Base-by-base conservation (phyloP, 1,140 invertebrate species). In the Idris sp. region DNA sequence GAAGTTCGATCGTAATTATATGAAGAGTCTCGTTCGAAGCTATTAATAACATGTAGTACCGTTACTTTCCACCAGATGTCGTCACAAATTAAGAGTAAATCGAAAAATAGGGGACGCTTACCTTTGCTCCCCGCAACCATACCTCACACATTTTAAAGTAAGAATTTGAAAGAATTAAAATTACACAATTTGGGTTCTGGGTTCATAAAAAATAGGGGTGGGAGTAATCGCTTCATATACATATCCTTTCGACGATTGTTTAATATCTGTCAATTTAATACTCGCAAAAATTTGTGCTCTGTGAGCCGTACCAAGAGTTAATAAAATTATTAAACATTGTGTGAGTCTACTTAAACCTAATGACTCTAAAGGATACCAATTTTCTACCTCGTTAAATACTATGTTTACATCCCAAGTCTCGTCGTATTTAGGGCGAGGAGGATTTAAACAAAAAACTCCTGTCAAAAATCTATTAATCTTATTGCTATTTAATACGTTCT, bases 261-360 rank as follows among this genome's bases (percentile, higher is more conserved):
- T 33, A 40, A 38, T 54, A 25, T 71, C 19, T 51, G 33, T 2
- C 1, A 54, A 8, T 6, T 67, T 48, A 13, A 59, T 61, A 16
- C 19, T 22, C 1, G 48, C 26, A n/a, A 61, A 59, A 35, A 67
- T 72, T 54, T 69, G 76, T 31, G 26, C 53, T 25, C 43, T 74
- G 43, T 62, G 64, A 2, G 72, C 78, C 9, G 76, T 71, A 33
- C 56, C 71, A 2, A 78, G 4, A 2, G 76, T 69, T 18, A 81
- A 10, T 5, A 74, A 38, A 2, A 67, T 58, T 16, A 65, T 38
- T 7, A 73, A 19, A 0, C 41, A 9, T 3, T 33, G 2, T 4
- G 69, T 56, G 2, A 73, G 10, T 0, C 11, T 25, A 5, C n/a
- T n/a, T 15, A 64, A 58, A 15, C 9, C 3, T 10, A 61, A 16